A percentile compares a stretch with the other conserved stretches of the same genome.
Evolutionary conservation across 1,140 invertebrate species (phyloP).

Genomic region (Centruroides sculpturatus): DNA sequence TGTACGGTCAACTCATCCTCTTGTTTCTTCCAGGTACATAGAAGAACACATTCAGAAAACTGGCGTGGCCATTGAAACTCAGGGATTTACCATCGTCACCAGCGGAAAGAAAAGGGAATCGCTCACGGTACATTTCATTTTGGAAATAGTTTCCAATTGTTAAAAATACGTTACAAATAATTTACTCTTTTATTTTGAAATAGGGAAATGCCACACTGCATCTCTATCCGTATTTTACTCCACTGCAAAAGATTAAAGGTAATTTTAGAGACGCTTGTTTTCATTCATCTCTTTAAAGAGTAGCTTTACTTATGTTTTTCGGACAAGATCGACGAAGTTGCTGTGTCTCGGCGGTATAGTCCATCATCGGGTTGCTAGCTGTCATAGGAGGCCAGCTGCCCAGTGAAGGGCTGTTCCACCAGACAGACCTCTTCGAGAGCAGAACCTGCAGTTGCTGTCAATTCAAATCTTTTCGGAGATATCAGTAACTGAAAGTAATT

Average conservation of each 20-base stretch:
- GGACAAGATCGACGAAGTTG: not conserved
- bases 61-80: slow-evolving; percentile 47
- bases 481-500: too few relatives aligned
- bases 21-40: slow-evolving; percentile 36
- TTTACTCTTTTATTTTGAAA: slow-evolving; percentile 18
- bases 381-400: slow-evolving; percentile 38
- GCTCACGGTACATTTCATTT: slow-evolving; percentile 30
- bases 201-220: slow-evolving; percentile 46
- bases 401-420: slow-evolving; percentile 41
- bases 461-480: too few relatives aligned
- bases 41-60: slow-evolving; percentile 45
- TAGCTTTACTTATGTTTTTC: too few relatives aligned
- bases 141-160: not conserved
- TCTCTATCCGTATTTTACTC: slow-evolving; percentile 44
- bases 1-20: not conserved
- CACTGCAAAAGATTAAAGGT: slow-evolving; percentile 39
- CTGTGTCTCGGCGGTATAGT: slow-evolving; percentile 17
- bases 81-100: slow-evolving; percentile 43
- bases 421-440: not conserved
- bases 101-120: slow-evolving; percentile 42
- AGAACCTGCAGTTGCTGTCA: too few relatives aligned
- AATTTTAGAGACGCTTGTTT: slow-evolving; percentile 5
- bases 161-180: not conserved
- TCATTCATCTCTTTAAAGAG: too few relatives aligned
- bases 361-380: slow-evolving; percentile 31